Conservation (phyloP, 2,888 invertebrate species). For the Spatulosminthurus flaviceps region DNA sequence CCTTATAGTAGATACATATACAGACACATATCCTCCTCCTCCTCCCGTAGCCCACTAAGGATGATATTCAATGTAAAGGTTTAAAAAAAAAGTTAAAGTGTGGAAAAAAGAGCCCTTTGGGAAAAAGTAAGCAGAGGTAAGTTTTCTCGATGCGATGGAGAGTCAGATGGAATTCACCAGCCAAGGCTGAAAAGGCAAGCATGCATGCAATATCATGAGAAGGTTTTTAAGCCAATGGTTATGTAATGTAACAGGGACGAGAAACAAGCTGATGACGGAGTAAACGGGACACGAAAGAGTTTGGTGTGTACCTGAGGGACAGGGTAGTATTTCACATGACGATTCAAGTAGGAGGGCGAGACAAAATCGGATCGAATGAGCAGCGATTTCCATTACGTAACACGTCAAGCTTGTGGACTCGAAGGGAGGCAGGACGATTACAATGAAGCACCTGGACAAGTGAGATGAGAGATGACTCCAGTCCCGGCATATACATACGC, state of each 20-base stretch:
- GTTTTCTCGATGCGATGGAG: conserved; percentile 26
- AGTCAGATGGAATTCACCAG: conserved; percentile 31
- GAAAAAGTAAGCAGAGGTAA: conserved; percentile 31
- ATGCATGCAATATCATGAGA: conserved; percentile 29
- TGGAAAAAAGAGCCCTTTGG: conserved; percentile 29
- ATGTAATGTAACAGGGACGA: neutral
- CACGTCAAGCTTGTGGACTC: conserved; percentile 45
- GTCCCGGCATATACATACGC: neutral
- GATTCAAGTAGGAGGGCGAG: conserved; percentile 41
- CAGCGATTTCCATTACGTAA: conserved; percentile 44
- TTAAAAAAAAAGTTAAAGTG: neutral
- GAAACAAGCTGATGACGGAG: conserved; percentile 32
- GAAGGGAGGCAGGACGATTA: conserved; percentile 39
- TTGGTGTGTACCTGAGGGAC: conserved; percentile 39
- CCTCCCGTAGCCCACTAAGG: too few relatives aligned
- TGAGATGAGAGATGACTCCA: conserved; percentile 32
- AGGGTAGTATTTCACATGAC: conserved; percentile 32
- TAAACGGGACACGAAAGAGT: conserved; percentile 34
- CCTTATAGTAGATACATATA: too few relatives aligned
- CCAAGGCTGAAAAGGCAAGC: conserved; percentile 29
- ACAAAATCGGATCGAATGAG: conserved; percentile 45
- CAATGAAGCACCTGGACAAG: conserved; percentile 43
- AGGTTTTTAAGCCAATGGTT: neutral
- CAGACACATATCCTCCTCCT: too few relatives aligned
- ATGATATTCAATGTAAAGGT: neutral